Evolutionary conservation across 2,797 vertebrate genomes (phyloP).

Genomic region (Chiloscyllium punctatum): DNA sequence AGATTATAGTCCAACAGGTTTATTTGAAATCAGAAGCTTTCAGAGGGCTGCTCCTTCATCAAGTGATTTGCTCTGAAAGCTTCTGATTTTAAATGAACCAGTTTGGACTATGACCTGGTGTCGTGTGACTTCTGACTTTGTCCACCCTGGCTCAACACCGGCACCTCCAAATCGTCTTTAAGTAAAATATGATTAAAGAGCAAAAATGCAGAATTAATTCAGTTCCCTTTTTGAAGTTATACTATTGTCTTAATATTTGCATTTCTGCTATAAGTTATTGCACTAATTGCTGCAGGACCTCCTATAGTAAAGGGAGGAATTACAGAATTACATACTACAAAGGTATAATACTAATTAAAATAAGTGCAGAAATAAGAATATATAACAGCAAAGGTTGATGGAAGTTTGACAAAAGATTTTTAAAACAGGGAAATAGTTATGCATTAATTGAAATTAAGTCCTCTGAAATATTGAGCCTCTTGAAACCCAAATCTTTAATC

Average conservation of each 20-base stretch:
- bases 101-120: too few relatives aligned
- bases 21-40: too few relatives aligned
- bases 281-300: not conserved
- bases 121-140: too few relatives aligned
- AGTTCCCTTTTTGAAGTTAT: not conserved
- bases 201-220: not conserved
- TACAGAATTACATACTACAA: not conserved
- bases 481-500: not conserved
- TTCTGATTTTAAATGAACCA: too few relatives aligned
- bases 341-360: not conserved
- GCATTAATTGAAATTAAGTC: not conserved
- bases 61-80: too few relatives aligned
- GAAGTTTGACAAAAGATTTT: not conserved
- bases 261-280: not conserved
- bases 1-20: too few relatives aligned
- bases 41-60: too few relatives aligned
- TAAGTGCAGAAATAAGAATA: not conserved
- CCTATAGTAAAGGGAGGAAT: not conserved
- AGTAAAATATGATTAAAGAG: not conserved
- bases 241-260: not conserved
- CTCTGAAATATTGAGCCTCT: not conserved
- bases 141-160: too few relatives aligned
- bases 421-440: not conserved
- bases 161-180: not conserved
- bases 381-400: not conserved